A percentile compares a stretch with the other conserved stretches of the same genome.
Evolutionary conservation across 2,113 vertebrate genomes (phyloP).

Genomic region (Aegypius monachus): DNA sequence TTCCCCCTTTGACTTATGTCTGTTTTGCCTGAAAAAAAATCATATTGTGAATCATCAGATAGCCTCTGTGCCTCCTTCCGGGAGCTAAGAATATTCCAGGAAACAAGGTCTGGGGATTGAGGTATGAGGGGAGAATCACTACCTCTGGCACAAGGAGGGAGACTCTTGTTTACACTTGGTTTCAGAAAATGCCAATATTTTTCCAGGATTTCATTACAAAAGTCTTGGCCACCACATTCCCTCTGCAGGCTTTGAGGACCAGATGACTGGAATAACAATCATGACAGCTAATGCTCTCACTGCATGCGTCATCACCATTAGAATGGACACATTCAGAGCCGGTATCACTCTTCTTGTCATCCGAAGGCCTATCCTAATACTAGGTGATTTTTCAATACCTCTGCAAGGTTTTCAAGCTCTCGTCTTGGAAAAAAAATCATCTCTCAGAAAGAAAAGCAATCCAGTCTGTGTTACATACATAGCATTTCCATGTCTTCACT

Average conservation of each 20-base stretch:
- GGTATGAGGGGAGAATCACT: neutral
- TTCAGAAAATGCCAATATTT: neutral
- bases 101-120: neutral
- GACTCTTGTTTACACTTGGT: neutral
- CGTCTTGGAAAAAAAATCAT: neutral
- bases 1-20: neutral
- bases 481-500: neutral
- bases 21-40: neutral
- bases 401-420: neutral
- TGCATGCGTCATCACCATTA: neutral
- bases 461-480: neutral
- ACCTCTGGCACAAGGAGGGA: neutral
- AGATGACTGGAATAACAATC: neutral
- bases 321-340: neutral
- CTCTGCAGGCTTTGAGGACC: neutral
- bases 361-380: rapidly evolving
- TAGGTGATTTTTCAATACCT: neutral
- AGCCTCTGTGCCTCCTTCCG: neutral
- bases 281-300: neutral
- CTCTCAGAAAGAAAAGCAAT: neutral
- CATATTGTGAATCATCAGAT: neutral
- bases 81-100: neutral
- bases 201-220: neutral
- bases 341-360: neutral
- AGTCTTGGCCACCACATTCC: neutral